Base-by-base conservation (phyloP, 1,140 invertebrate genomes). In the Formica selysi region DNA sequence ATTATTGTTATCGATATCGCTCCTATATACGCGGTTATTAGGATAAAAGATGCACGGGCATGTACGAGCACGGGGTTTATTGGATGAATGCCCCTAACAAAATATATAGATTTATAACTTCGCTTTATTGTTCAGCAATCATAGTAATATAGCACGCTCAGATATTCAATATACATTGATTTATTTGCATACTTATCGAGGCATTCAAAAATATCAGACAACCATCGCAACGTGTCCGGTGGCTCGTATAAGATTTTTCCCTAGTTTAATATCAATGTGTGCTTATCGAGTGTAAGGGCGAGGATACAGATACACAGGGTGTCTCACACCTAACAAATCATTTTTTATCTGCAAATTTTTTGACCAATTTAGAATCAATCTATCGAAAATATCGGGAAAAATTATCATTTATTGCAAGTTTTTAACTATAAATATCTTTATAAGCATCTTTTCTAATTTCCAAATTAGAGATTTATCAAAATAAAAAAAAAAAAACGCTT, bases 261-360 rank as follows among this genome's bases (percentile, higher is more conserved):
- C 22, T 8, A 61, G 73, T 83, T 74, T 83, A 73, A 83, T 73
- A 73, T 81, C 54, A 71, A 71, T 80, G 2, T 62, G 13, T 62
- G 68, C 22, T 80, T 57, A 59, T 70, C 22, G 65, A 70, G 8
- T 80, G 64, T 26, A 48, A 76, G 36, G 6, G 29, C n/a, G 22
- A 48, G 22, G 68, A 51, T 4, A 70, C 2, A 70, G 41, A 44
- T 7, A 26, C 19, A 57, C 22, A 57, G 48, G 29, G 16, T 13
- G 41, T 51, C n/a, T 11, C 61, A 48, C 19, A 79, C 36, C n/a
- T 19, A 26, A 10, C 29, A 2, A 68, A 44, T 2, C 22, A 67
- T 67, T 2, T 67, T 51, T 16, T 3, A 2, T 48, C n/a, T 67
- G 48, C 0, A 48, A 3, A 78, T 36, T 48, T 78, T 19, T 32